Evolutionary conservation across 2,113 vertebrate species (phyloP).

Genomic region (Coreoperca whiteheadi): DNA sequence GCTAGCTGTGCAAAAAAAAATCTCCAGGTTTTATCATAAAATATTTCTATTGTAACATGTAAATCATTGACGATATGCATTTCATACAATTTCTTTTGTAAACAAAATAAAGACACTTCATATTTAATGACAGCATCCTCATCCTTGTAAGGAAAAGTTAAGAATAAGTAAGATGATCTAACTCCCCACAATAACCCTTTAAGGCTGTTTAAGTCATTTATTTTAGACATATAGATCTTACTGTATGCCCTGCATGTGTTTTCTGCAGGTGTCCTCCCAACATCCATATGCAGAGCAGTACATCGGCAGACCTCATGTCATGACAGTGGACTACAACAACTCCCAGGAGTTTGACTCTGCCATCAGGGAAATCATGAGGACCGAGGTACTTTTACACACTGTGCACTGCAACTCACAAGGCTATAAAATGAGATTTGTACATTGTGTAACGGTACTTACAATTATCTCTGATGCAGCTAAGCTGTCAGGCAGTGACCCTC

Average conservation of each 20-base stretch:
- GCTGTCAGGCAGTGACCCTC: background rate
- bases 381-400: constrained; percentile 83
- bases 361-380: constrained; percentile 92
- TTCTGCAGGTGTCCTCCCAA: constrained; percentile 92
- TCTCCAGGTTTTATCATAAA: background rate
- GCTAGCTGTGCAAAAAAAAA: background rate
- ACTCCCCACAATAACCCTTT: background rate
- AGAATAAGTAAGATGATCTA: background rate
- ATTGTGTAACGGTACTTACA: background rate
- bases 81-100: too few relatives aligned
- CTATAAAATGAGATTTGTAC: background rate
- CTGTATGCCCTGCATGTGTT: background rate
- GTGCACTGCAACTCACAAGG: background rate
- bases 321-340: constrained; percentile 97
- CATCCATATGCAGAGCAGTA: constrained; percentile 96
- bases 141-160: background rate
- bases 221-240: background rate
- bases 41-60: background rate
- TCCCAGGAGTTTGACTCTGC: constrained; percentile 93
- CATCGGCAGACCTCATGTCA: constrained; percentile 94
- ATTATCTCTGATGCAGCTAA: background rate
- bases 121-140: background rate
- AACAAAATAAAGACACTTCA: background rate
- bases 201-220: background rate
- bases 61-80: background rate